These are phyloP conservation scores for Acleris laterana DNA, from an alignment of 2,888 invertebrate genomes.

Conservation along the genomic window DNA sequence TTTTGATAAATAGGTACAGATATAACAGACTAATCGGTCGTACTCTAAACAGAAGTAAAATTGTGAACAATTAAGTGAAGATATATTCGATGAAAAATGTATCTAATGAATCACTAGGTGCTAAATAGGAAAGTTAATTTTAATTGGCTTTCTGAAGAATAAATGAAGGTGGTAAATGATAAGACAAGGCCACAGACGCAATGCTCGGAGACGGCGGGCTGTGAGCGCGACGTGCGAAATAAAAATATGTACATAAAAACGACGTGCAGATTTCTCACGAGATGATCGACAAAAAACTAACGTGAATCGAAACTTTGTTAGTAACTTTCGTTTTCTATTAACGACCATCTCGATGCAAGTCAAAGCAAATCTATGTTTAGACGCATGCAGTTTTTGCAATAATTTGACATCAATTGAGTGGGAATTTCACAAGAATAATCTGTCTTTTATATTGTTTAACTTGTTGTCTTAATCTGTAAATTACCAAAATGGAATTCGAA, in stretches of 20 bases:
- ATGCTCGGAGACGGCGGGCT: conserved; percentile 15
- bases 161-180: too few relatives aligned
- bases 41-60: neutral
- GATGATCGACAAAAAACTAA: conserved; percentile 67
- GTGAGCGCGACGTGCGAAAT: conserved; percentile 39
- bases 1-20: conserved; percentile 1
- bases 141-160: neutral
- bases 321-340: conserved; percentile 73
- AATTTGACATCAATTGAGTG: neutral
- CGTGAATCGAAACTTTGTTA: conserved; percentile 61
- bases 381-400: conserved; percentile 5
- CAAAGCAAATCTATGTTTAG: conserved; percentile 40
- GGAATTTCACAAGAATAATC: too few relatives aligned
- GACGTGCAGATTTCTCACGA: conserved; percentile 65
- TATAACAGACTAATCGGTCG: neutral
- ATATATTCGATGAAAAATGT: conserved; percentile 9
- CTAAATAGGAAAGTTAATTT: neutral
- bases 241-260: conserved; percentile 50
- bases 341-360: conserved; percentile 52
- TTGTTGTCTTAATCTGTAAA: too few relatives aligned
- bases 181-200: neutral
- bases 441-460: too few relatives aligned
- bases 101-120: neutral
- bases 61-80: neutral
- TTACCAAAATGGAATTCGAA: too few relatives aligned